phyloP scores from a whole-genome alignment of 2,888 invertebrate genomes.

The Drosophila pseudotalamancana region DNA sequence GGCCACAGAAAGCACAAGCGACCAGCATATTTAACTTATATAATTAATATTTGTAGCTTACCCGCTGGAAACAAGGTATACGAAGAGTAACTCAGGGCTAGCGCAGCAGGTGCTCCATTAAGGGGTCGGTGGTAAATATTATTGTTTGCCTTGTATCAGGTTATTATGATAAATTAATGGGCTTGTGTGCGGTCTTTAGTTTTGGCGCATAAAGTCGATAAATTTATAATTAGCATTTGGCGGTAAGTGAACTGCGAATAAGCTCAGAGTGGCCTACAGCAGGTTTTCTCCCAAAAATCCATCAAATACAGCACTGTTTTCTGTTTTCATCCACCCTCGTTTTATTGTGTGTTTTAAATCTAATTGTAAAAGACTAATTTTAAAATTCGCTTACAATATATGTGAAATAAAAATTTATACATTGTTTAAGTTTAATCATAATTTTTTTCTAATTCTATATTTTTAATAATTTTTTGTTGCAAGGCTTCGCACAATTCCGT shows the following conservation, averaged over 20 bases:
- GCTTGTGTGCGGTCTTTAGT: conserved; percentile 57
- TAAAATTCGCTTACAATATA: too few species aligned
- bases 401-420: too few species aligned
- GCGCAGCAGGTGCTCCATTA: background rate
- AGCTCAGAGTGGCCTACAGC: conserved; percentile 9
- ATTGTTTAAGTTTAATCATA: too few species aligned
- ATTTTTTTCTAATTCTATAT: too few species aligned
- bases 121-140: background rate
- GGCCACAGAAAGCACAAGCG: background rate
- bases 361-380: too few species aligned
- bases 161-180: conserved; percentile 70
- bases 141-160: conserved; percentile 48
- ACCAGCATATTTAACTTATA: conserved; percentile 58
- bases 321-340: too few species aligned
- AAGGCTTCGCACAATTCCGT: too few species aligned
- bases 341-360: too few species aligned
- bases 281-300: conserved; percentile 6
- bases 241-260: conserved; percentile 52
- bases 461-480: too few species aligned
- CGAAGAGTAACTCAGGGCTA: background rate
- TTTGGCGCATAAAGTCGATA: conserved; percentile 61
- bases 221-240: conserved; percentile 69
- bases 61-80: conserved; percentile 20
- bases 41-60: conserved; percentile 52
- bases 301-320: too few species aligned